Evolutionary conservation across 2,888 invertebrate species (phyloP), one percentile per base, ranked within the genome.

Genomic region (Cerceris ruficornis): DNA sequence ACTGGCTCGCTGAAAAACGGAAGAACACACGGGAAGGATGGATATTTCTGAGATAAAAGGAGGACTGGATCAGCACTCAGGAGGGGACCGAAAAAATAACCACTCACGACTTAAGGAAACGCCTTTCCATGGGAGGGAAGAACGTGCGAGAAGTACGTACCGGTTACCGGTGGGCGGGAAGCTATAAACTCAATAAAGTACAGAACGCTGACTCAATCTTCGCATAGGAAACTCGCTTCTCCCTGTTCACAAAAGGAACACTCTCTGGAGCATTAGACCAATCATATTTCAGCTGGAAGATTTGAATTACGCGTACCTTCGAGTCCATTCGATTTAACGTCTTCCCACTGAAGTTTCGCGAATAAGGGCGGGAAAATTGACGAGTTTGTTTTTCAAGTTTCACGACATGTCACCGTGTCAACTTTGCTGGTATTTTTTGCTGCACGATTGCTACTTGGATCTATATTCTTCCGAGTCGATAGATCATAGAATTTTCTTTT

Each of bases 171-270:
- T n/a, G 62, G 66, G 50, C 14, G 82, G 42, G 57, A 71, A 71
- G 62, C 66, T 58, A 81, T 83, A 73, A 77, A 80, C 69, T 75
- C 69, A 58, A 75, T 75, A 77, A 66, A 71, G 58, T 62, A 78
- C 57, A 73, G 59, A 77, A 69, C 55, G 73, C 75, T 82, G 77
- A 84, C 64, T 71, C 77, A 74, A 84, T 77, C 67, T 77, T 70
- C 62, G 46, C 17, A 54, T 55, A 41, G 77, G 60, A 75, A 74
- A 70, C 43, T 68, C 42, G 49, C 46, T 52, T 77, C 66, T 79
- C 42, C 61, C 73, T 71, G 74, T 77, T 66, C 65, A 65, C 74
- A 61, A 75, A 69, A 55, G 73, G 68, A 52, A 67, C 54, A 66
- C 41, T 50, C 68, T 60, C 43, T 17, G 60, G 71, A 52, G 77